These are phyloP conservation scores for Bicyclus anynana DNA, from an alignment of 1,140 invertebrate species.

Conservation along the genomic window DNA sequence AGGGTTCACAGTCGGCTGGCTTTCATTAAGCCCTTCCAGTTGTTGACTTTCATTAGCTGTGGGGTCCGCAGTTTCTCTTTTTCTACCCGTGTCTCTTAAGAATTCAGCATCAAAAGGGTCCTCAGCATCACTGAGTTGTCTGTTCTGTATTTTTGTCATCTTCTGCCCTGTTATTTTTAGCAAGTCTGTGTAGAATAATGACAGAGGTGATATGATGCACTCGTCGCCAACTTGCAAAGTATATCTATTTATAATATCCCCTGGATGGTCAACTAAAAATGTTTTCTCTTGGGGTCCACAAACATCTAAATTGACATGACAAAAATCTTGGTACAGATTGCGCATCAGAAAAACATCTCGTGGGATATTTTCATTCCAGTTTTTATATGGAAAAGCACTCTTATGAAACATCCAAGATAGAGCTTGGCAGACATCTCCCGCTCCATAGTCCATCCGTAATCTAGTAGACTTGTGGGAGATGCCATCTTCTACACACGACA, in stretches of 20 bases:
- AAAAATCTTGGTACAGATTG: conserved; percentile 93
- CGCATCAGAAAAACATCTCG: conserved; percentile 87
- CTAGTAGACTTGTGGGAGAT: conserved; percentile 93
- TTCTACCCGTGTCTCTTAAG: conserved; percentile 90
- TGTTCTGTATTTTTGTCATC: conserved; percentile 83
- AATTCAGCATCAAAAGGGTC: conserved; percentile 97
- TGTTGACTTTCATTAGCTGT: conserved; percentile 81
- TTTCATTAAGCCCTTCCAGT: conserved; percentile 76
- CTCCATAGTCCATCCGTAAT: conserved; percentile 91
- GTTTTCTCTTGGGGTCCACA: conserved; percentile 90
- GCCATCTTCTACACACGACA: conserved; percentile 97
- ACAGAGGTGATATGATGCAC: conserved; percentile 92
- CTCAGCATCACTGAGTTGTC: conserved; percentile 89
- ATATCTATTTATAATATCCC: conserved; percentile 84
- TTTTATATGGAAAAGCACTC: conserved; percentile 92
- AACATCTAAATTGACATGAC: conserved; percentile 93
- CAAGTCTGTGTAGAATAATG: conserved; percentile 93
- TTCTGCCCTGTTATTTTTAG: conserved; percentile 90
- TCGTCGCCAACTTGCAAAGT: conserved; percentile 94
- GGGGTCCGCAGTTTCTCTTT: conserved; percentile 67
- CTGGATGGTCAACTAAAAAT: conserved; percentile 86
- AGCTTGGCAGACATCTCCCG: conserved; percentile 91
- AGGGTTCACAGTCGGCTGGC: conserved; percentile 61
- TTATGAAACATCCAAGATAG: conserved; percentile 92
- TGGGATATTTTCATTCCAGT: conserved; percentile 83